These are phyloP conservation scores for Cremastobaeus sp. DNA, from an alignment of 2,888 invertebrate species.

Conservation along the genomic window DNA sequence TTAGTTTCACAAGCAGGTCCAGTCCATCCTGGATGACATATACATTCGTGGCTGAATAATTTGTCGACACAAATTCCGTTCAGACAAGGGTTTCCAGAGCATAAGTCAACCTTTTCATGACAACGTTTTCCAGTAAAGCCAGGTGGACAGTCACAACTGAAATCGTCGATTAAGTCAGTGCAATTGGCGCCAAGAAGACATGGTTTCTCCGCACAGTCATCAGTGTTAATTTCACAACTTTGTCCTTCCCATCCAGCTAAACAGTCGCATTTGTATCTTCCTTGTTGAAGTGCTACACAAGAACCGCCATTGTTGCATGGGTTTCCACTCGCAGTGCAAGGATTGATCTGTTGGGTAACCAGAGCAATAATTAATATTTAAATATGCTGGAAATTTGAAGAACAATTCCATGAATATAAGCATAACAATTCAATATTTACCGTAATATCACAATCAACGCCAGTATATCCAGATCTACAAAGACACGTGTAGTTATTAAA, in stretches of 20 bases:
- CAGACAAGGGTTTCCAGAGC: conserved; percentile 92
- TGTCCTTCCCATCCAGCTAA: conserved; percentile 98
- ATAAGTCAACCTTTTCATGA: conserved; percentile 95
- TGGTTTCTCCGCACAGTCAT: conserved; percentile 95
- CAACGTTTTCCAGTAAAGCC: conserved; percentile 98
- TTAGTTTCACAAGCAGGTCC: conserved; percentile 92
- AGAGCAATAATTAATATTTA: no score
- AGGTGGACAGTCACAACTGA: conserved; percentile 93
- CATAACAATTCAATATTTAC: no score
- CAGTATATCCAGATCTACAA: conserved; percentile 96
- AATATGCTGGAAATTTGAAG: no score
- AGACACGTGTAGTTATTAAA: conserved; percentile 94
- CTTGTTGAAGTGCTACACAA: conserved; percentile 93
- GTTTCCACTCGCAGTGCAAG: conserved; percentile 92
- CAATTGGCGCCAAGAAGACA: conserved; percentile 94
- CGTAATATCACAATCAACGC: conserved; percentile 93
- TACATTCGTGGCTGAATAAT: conserved; percentile 90
- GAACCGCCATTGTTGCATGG: conserved; percentile 94
- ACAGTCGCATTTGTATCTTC: conserved; percentile 96
- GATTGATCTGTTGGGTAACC: conserved; percentile 89
- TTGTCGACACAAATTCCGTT: conserved; percentile 96
- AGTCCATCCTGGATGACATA: conserved; percentile 95
- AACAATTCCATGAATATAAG: no score
- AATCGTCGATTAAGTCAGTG: conserved; percentile 96
- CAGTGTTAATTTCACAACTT: conserved; percentile 93